Evolutionary conservation across 2,113 vertebrate genomes (phyloP), one percentile per base, ranked within the genome.

Genomic region (Hipposideros armiger): DNA sequence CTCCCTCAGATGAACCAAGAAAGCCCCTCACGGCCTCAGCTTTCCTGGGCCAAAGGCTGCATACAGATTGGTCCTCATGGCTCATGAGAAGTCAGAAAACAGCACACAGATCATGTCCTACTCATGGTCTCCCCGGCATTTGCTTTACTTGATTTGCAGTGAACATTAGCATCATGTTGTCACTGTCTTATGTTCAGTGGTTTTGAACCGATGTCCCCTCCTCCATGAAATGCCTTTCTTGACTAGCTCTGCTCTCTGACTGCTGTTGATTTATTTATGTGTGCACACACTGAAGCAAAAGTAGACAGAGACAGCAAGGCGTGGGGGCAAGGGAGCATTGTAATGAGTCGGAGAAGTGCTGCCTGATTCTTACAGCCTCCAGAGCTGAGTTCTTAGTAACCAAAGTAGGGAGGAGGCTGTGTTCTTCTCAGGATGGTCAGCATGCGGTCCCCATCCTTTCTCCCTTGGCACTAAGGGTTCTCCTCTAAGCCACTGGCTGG

Each of bases 241-340:
- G 28, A 73, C 7, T 19, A 52, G 47, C 66, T 24, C 14, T 1
- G 2, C 10, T 30, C 42, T 80, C 73, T 42, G 87, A 30, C 19
- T 4, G 16, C 32, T 32, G 2, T 1, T 22, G 42, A 20, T 32
- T 84, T 50, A 17, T 24, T 80, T 26, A 3, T 7, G 32, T 3
- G 5, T 11, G 3, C 42, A 30, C 81, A 42, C 2, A 1, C 13
- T 0, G 26, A 66, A n/a, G 17, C 69, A 52, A 19, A 45, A 26
- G 30, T 26, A 28, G 82, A 8, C 7, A 2, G 13, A 82, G 70
- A 50, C 19, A 58, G 16, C 13, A 1, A 58, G 70, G 20, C 10
- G 0, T 0, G 22, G 8, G 3, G 26, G 24, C 42, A 0, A n/a
- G 56, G 9, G 54, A 13, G 13, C 26, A 0, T 2, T 1, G 5